Evolutionary conservation across 1,140 invertebrate genomes (phyloP).

Genomic region (Archegozetes longisetosus): DNA sequence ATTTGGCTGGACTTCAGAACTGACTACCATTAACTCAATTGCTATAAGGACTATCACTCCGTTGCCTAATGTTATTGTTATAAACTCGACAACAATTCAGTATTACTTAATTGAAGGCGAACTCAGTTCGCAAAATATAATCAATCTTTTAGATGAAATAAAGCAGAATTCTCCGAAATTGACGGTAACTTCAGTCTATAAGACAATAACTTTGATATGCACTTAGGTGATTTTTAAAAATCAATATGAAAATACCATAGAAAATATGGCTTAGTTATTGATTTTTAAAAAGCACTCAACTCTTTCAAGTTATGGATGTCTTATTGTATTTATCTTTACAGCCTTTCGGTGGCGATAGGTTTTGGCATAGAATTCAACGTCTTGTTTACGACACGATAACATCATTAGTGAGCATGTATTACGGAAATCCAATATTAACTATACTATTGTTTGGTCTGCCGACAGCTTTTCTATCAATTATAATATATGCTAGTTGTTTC

Average conservation of each 20-base stretch:
- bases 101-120: constrained; percentile 61
- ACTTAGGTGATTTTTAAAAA: too few species aligned
- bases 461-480: constrained; percentile 73
- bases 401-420: constrained; percentile 52
- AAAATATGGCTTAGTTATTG: too few species aligned
- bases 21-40: constrained; percentile 73
- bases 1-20: constrained; percentile 73
- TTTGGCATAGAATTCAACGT: constrained; percentile 50
- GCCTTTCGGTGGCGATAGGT: constrained; percentile 63
- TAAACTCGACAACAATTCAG: constrained; percentile 75
- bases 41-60: constrained; percentile 59
- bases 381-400: constrained; percentile 42
- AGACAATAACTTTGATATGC: too few species aligned
- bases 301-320: too few species aligned
- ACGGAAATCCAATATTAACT: constrained; percentile 72
- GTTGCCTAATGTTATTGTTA: constrained; percentile 66
- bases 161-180: constrained; percentile 23
- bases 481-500: constrained; percentile 83
- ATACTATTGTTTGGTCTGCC: constrained; percentile 68
- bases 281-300: not conserved
- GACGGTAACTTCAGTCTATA: constrained; percentile 9
- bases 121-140: constrained; percentile 25
- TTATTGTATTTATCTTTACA: constrained; percentile 33
- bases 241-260: too few species aligned
- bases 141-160: constrained; percentile 25